phyloP scores from a whole-genome alignment of 2,797 vertebrate species.

The Champsocephalus gunnari region DNA sequence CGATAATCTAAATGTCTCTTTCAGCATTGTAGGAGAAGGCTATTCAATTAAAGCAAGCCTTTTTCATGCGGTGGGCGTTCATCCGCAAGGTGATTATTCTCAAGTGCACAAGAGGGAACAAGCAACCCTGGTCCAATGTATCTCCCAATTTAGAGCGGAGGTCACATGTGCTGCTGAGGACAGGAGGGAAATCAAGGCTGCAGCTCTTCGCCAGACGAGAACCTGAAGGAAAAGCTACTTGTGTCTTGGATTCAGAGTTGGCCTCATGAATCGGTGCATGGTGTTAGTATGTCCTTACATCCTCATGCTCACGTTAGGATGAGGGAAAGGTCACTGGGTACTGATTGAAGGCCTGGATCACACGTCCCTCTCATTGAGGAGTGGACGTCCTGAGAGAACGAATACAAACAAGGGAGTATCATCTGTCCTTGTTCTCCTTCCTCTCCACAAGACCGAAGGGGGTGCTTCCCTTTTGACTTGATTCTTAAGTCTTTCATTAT shows the following conservation, averaged over 20 bases:
- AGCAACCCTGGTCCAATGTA: neutral
- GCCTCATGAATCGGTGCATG: constrained; percentile 8
- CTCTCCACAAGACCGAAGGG: neutral
- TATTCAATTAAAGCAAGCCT: constrained; percentile 59
- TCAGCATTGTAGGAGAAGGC: constrained; percentile 39
- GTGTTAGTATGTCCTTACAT: constrained; percentile 18
- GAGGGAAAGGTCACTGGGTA: constrained; percentile 7
- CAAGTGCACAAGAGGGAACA: constrained; percentile 1
- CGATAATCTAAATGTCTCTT: constrained; percentile 45
- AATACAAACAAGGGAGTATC: no score
- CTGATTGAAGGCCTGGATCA: constrained; percentile 3
- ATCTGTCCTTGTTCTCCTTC: neutral
- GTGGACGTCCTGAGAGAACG: neutral
- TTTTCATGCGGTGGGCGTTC: constrained; percentile 22
- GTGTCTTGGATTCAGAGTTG: neutral
- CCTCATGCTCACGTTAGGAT: neutral
- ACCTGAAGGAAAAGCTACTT: neutral
- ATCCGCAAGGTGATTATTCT: constrained; percentile 4
- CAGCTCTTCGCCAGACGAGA: constrained; percentile 8
- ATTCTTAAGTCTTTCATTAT: no score
- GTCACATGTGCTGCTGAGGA: neutral
- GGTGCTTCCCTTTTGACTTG: neutral
- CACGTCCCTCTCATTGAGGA: neutral
- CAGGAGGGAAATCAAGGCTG: neutral
- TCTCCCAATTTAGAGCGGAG: neutral